Base-by-base conservation (phyloP, 2,797 vertebrate genomes). In the Ispidina picta region DNA sequence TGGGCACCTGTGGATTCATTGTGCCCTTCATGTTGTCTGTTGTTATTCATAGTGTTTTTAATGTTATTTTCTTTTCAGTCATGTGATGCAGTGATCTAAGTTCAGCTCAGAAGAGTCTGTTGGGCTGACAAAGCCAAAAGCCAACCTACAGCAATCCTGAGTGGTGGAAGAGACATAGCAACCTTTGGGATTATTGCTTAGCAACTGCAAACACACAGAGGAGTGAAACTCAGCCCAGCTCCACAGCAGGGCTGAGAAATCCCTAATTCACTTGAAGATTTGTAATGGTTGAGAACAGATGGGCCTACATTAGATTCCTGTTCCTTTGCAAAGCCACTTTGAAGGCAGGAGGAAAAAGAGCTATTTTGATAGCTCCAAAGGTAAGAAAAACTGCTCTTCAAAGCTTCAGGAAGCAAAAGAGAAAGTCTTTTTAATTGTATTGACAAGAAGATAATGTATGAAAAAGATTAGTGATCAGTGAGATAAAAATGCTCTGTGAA, bases 111-210 rank as follows among this genome's bases (percentile, higher is more conserved):
- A 85, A 84, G 73, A 79, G 64, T 60, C 55, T 85, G 71, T 31
- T 82, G 87, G 78, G 68, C 91, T 90, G 75, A 87, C 92, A 71
- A 83, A 93, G 88, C 93, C 80, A 80, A 89, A 93, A 96, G 80
- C 92, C 75, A 93, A 78, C 94, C 85, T 95, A 89, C 84, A 92
- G 95, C 64, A 82, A 80, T 94, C 95, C 76, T 86, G 74, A 83
- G 43, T 87, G 0, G 74, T 71, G 77, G 85, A 87, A 58, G 79
- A 90, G 88, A 90, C 88, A 92, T 82, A 95, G 89, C 83, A 96
- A 91, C 90, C 95, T 83, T 92, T 86, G 93, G 95, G 88, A 90
- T 92, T 91, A 97, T 97, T 97, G 96, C 97, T 96, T 97, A 97
- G 97, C 97, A 97, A 98, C 97, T 65, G 78, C 83, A 90, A 96